Evolutionary conservation across 2,888 invertebrate species (phyloP), one percentile per base, ranked within the genome.

Genomic region (Polydrusus cervinus): DNA sequence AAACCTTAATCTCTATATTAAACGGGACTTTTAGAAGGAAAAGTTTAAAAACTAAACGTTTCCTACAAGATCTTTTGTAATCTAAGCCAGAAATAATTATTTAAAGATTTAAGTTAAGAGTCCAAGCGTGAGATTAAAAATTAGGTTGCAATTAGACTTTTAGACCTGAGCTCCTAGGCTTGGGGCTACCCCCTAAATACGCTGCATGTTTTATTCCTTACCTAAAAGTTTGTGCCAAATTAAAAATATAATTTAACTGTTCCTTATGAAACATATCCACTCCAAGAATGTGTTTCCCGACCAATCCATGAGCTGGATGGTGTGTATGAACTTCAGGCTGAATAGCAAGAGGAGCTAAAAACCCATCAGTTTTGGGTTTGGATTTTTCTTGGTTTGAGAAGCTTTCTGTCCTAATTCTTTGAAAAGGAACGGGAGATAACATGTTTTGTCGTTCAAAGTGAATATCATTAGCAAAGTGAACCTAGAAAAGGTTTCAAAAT

Each of bases 221-320:
- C 76, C 96, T 93, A 86, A 96, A 94, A 64, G 92, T 91, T 86
- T 97, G 97, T 0, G 99, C 98, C 78, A 98, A 89, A 87, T 98
- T 96, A 87, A 99, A 98, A 78, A 99, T 92, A 73, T 96, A 94
- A 86, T 98, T 97, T 0, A 99, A 89, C 80, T 94, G 93, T 75
- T 97, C 97, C 87, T 96, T 97, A 78, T 87, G 92, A 83, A 99
- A 97, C 87, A 93, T 92, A 81, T 94, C 93, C 0, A 97, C 97
- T 0, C 94, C 91, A 0, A 99, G 87, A 76, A 99, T 90, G 85
- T 95, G 95, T 85, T 95, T 94, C 3, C 95, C 94, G 49, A 89
- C 87, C 30, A 94, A 85, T 0, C 89, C 89, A 72, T 90, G 89
- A 83, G 87, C 85, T 49, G 82, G 57, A 78, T 80, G 81, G 5